Evolutionary conservation across 2,113 vertebrate species (phyloP).

Genomic region (Xenotilapia flavipinnis): DNA sequence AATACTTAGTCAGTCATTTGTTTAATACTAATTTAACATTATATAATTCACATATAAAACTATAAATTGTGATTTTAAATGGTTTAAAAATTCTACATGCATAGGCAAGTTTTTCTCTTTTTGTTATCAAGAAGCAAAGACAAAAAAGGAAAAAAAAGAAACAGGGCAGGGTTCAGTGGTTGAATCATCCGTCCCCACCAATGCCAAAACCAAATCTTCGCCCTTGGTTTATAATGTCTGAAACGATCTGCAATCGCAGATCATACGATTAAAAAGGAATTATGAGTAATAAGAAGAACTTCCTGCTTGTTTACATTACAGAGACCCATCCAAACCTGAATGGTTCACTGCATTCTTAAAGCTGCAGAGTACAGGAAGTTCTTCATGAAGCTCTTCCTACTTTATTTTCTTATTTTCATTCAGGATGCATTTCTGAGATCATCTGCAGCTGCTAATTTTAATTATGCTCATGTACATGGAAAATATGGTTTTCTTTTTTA

Average conservation of each 20-base stretch:
- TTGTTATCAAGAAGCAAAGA: background rate
- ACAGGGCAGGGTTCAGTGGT: fast-evolving
- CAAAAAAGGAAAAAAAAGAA: fast-evolving
- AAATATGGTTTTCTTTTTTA: background rate
- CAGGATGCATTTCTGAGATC: background rate
- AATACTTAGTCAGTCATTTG: background rate
- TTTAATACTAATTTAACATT: background rate
- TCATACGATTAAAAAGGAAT: background rate
- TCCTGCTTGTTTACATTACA: background rate
- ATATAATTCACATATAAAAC: background rate
- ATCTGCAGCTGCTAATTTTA: background rate
- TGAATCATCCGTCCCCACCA: fast-evolving
- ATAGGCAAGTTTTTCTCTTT: background rate
- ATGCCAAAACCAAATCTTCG: fast-evolving
- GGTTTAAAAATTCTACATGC: background rate
- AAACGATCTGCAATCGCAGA: fast-evolving
- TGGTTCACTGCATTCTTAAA: fast-evolving
- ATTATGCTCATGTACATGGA: background rate
- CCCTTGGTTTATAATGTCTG: fast-evolving
- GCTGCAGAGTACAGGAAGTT: background rate
- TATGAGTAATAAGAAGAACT: background rate
- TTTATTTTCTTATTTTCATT: background rate
- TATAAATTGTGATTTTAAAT: fast-evolving
- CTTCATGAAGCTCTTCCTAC: background rate
- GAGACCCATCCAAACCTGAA: background rate